A percentile compares a stretch with the other conserved stretches of the same genome.
Conservation (phyloP, 2,888 invertebrate species). For the Mesorhabditis sp. region DNA sequence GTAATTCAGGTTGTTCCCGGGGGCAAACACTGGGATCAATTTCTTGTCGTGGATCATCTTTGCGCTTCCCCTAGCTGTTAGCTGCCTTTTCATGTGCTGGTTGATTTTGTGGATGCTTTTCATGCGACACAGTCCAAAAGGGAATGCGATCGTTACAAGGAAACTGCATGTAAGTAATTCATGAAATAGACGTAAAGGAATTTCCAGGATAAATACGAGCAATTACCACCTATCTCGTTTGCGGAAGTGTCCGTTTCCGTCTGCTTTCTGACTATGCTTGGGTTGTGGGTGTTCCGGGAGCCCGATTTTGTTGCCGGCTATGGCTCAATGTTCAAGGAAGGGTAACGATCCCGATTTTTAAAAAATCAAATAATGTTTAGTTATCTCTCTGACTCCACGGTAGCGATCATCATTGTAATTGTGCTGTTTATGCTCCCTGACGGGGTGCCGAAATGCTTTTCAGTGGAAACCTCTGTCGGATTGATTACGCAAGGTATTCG, state of each 20-base stretch:
- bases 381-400: slow-evolving; percentile 60
- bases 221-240: background rate
- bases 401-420: slow-evolving; percentile 76
- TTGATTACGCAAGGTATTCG: background rate
- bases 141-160: slow-evolving; percentile 37
- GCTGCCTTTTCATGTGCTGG: slow-evolving; percentile 40
- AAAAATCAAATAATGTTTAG: slow-evolving; percentile 20
- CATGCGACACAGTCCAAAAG: slow-evolving; percentile 36
- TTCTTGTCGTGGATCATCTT: slow-evolving; percentile 51
- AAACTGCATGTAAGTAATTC: slow-evolving; percentile 25
- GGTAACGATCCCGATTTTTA: slow-evolving; percentile 23
- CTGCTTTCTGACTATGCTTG: slow-evolving; percentile 72
- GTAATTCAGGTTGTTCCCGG: slow-evolving; percentile 37
- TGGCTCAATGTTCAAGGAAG: slow-evolving; percentile 64
- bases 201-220: slow-evolving; percentile 2
- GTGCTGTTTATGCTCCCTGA: slow-evolving; percentile 80
- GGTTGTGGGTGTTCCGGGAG: slow-evolving; percentile 82
- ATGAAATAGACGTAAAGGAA: background rate
- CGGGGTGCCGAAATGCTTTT: slow-evolving; percentile 62
- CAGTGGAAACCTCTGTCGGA: background rate
- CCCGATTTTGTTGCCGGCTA: slow-evolving; percentile 84
- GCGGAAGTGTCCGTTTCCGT: background rate
- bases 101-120: slow-evolving; percentile 28
- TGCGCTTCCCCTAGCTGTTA: slow-evolving; percentile 39
- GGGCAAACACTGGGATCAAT: slow-evolving; percentile 44